Percentiles rank a stretch among this genome's conserved stretches.
These are phyloP conservation scores for Drosophila histrio DNA, from an alignment of 2,888 invertebrate genomes.

Conservation along the genomic window DNA sequence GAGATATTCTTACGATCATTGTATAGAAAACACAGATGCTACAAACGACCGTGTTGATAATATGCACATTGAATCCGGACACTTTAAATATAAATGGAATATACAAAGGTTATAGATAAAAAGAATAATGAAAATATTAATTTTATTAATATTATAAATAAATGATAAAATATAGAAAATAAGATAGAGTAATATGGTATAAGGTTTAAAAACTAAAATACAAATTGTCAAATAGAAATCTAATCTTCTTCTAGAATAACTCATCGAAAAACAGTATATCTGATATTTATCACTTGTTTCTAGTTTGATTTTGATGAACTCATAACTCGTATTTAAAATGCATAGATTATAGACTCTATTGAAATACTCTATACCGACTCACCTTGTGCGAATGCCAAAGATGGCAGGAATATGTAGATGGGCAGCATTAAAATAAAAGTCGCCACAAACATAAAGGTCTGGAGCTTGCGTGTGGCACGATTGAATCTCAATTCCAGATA, in stretches of 20 bases:
- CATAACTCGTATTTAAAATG: too few relatives aligned
- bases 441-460: constrained; percentile 75
- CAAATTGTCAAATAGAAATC: too few relatives aligned
- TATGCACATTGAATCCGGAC: constrained; percentile 86
- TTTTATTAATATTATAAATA: too few relatives aligned
- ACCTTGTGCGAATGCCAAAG: constrained; percentile 83
- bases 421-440: constrained; percentile 79
- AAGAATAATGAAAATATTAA: background rate
- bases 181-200: background rate
- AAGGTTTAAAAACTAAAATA: too few relatives aligned
- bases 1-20: constrained; percentile 84
- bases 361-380: constrained; percentile 4
- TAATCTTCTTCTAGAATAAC: too few relatives aligned
- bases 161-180: background rate
- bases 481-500: constrained; percentile 82
- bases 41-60: constrained; percentile 85
- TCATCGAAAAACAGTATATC: too few relatives aligned
- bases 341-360: background rate
- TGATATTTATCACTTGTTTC: too few relatives aligned
- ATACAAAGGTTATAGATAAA: background rate
- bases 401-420: constrained; percentile 81
- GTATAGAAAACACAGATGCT: constrained; percentile 87
- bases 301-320: too few relatives aligned
- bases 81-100: constrained; percentile 80
- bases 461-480: constrained; percentile 71